Base-by-base conservation (phyloP, 2,113 vertebrate genomes). In the Notarius quadriscutis region DNA sequence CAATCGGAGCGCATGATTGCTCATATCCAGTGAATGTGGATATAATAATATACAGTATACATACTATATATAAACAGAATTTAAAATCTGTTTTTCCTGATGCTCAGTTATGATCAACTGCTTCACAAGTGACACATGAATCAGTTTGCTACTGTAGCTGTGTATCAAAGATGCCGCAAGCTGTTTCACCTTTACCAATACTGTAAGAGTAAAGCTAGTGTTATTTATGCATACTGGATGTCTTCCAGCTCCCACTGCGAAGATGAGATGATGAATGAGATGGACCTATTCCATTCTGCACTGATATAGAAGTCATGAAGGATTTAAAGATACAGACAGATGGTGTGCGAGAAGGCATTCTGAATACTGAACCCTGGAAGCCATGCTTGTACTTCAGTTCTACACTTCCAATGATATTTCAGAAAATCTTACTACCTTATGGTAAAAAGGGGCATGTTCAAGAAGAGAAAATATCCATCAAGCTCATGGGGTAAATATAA, bases 191-290 rank as follows among this genome's bases (percentile, higher is more conserved):
- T n/a, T 22, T 51, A 51, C 30, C 30, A 81, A 81, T 34, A 81
- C 20, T 81, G 57, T 25, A 48, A 58, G 57, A 81, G 30, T 62
- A 62, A 81, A 48, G 79, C 79, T 25, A 22, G 79, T 62, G 79
- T 41, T 15, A 53, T 63, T 75, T 69, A 69, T 27, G 65, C 51
- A 75, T 78, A 50, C 67, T 81, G n/a, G 58, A 62, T 48, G 55
- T 88, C 22, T 41, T 63, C 34, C 27, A 15, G 87, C 74, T 77
- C 14, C 34, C 0, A 75, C 74, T 82, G 55, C 84, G 15, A 55
- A 69, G 85, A 84, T 71, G 71, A 69, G 77, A 71, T 79, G 41
- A 86, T 75, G 18, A 84, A 65, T 87, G 88, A 87, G 57, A 88
- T 84, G 84, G 82, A 88, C 58, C 82, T 60, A 50, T 78, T 85